Evolutionary conservation across 2,888 invertebrate species (phyloP).

Genomic region (Pecten maximus): DNA sequence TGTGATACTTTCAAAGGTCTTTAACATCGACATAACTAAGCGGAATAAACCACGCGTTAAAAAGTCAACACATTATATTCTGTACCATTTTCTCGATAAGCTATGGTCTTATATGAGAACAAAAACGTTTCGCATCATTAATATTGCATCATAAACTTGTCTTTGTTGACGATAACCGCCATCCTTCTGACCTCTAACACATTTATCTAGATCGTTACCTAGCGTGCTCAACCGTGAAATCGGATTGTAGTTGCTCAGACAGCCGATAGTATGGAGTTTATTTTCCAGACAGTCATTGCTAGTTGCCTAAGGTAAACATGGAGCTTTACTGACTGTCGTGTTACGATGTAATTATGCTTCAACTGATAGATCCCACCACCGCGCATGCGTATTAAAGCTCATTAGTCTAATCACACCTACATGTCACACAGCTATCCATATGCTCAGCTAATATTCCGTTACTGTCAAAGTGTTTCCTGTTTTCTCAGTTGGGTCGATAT

Average conservation of each 20-base stretch:
- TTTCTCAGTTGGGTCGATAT: neutral
- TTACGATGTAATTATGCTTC: neutral
- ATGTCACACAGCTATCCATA: neutral
- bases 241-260: neutral
- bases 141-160: neutral
- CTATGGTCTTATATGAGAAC: neutral
- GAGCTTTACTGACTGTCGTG: neutral
- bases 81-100: too few species aligned
- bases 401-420: neutral
- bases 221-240: neutral
- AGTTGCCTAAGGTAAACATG: neutral
- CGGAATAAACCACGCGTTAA: too few species aligned
- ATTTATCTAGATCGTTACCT: slow-evolving; percentile 5
- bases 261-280: neutral
- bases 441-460: neutral
- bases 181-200: neutral
- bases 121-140: neutral
- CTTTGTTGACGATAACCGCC: neutral
- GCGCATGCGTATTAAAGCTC: neutral
- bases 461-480: neutral
- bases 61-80: too few species aligned
- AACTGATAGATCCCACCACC: neutral
- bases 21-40: too few species aligned
- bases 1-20: too few species aligned
- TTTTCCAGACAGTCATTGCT: neutral